Evolutionary conservation across 2,888 invertebrate species (phyloP).

Genomic region (Blastobasis adustella): DNA sequence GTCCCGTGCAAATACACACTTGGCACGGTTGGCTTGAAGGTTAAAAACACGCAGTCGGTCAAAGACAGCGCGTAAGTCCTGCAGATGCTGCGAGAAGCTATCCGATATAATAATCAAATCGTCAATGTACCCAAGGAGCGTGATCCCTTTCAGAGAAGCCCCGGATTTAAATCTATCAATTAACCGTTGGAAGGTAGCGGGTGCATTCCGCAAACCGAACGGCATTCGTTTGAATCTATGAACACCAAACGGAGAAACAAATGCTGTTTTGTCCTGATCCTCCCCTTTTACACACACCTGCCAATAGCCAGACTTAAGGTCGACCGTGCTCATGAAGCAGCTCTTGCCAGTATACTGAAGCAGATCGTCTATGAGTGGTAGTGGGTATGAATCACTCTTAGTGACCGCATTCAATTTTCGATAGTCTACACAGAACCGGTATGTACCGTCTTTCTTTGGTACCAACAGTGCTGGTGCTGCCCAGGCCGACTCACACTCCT

Average conservation of each 20-base stretch:
- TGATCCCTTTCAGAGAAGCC: slow-evolving; percentile 10
- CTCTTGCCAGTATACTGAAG: too few species aligned
- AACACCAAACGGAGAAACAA: slow-evolving; percentile 22
- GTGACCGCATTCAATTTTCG: slow-evolving; percentile 10
- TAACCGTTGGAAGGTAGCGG: slow-evolving; percentile 6
- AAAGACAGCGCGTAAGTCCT: slow-evolving; percentile 9
- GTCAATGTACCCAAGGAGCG: slow-evolving; percentile 23
- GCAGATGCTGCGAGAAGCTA: slow-evolving; percentile 14
- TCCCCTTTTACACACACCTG: slow-evolving; percentile 21
- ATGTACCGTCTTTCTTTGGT: slow-evolving; percentile 12
- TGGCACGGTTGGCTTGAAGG: slow-evolving; percentile 5
- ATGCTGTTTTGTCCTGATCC: slow-evolving; percentile 23
- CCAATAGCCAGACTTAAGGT: slow-evolving; percentile 34
- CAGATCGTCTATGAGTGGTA: slow-evolving; percentile 19
- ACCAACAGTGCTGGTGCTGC: slow-evolving; percentile 28
- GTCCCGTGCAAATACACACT: slow-evolving; percentile 10
- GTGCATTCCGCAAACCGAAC: not conserved
- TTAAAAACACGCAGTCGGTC: slow-evolving; percentile 5
- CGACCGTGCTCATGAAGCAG: slow-evolving; percentile 30
- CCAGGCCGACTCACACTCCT: slow-evolving; percentile 41
- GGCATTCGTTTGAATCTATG: slow-evolving; percentile 16
- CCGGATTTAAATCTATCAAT: slow-evolving; percentile 19
- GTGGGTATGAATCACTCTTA: slow-evolving; percentile 11
- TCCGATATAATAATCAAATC: slow-evolving; percentile 24
- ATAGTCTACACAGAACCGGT: slow-evolving; percentile 3